Conservation (phyloP, 1,140 invertebrate genomes). For the Battus philenor region DNA sequence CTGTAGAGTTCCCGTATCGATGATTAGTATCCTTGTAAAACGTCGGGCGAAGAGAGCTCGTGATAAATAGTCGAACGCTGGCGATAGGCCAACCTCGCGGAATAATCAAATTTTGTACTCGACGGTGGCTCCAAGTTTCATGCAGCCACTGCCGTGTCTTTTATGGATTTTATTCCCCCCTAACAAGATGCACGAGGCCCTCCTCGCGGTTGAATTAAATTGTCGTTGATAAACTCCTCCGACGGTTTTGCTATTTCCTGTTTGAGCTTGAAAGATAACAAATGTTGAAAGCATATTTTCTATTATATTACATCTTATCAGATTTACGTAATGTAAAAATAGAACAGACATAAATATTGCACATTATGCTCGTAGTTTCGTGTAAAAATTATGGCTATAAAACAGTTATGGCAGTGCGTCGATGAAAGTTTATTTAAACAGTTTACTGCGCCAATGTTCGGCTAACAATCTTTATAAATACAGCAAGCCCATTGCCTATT, state of each 20-base stretch:
- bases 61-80: conserved; percentile 71
- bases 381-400: background rate
- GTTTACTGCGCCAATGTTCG: conserved; percentile 57
- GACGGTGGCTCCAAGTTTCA: conserved; percentile 47
- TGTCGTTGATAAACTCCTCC: conserved; percentile 65
- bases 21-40: conserved; percentile 71
- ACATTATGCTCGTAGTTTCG: too few relatives aligned
- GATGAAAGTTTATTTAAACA: conserved; percentile 60
- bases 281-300: conserved; percentile 27
- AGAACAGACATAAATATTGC: too few relatives aligned
- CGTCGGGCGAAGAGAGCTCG: conserved; percentile 47
- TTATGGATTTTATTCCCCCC: conserved; percentile 72
- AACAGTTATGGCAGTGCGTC: conserved; percentile 30
- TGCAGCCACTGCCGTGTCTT: conserved; percentile 56
- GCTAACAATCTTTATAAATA: conserved; percentile 75
- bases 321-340: too few relatives aligned
- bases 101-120: conserved; percentile 72
- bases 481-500: conserved; percentile 73
- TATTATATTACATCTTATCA: conserved; percentile 4
- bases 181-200: conserved; percentile 64
- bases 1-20: conserved; percentile 42
- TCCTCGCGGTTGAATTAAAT: conserved; percentile 67
- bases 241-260: conserved; percentile 47
- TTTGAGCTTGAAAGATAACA: conserved; percentile 38
- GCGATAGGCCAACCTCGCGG: conserved; percentile 72